phyloP scores from a whole-genome alignment of 1,140 invertebrate species.

The Lepidostoma basale region DNA sequence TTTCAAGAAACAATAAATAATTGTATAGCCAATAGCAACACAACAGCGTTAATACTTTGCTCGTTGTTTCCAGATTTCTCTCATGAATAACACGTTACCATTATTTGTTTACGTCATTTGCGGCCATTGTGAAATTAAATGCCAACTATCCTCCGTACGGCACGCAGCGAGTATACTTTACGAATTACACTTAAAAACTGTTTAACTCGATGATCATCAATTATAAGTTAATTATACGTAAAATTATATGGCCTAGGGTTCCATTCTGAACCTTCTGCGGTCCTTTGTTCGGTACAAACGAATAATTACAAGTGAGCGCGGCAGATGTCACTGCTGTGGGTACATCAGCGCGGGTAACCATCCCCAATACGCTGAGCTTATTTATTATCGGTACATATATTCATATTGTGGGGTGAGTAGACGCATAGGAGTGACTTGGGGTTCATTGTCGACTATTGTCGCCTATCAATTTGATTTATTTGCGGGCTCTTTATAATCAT shows the following conservation, averaged over 20 bases:
- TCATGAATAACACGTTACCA: not conserved
- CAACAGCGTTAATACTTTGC: too few relatives aligned
- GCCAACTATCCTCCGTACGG: slow-evolving; percentile 10
- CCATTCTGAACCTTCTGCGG: not conserved
- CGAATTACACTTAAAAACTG: slow-evolving; percentile 9
- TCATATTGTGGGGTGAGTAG: slow-evolving; percentile 24
- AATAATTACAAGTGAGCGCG: slow-evolving; percentile 25
- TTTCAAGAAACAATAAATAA: too few relatives aligned
- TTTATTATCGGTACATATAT: slow-evolving; percentile 34
- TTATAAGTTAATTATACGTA: slow-evolving; percentile 29
- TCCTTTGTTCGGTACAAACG: slow-evolving; percentile 31
- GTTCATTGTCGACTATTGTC: slow-evolving; percentile 29
- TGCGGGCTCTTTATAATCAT: slow-evolving; percentile 12
- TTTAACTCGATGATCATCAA: slow-evolving; percentile 13
- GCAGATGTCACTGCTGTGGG: slow-evolving; percentile 28
- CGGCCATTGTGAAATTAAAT: slow-evolving; percentile 8
- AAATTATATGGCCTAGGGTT: slow-evolving; percentile 4
- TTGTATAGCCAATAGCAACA: too few relatives aligned
- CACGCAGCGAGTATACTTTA: not conserved
- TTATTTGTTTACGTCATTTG: not conserved
- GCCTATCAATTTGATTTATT: slow-evolving; percentile 30
- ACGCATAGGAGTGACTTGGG: slow-evolving; percentile 21
- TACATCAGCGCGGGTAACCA: slow-evolving; percentile 7
- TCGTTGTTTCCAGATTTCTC: too few relatives aligned
- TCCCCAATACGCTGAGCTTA: slow-evolving; percentile 28